These are phyloP conservation scores for Heterotilapia buettikoferi DNA, from an alignment of 2,113 vertebrate species.

Conservation along the genomic window DNA sequence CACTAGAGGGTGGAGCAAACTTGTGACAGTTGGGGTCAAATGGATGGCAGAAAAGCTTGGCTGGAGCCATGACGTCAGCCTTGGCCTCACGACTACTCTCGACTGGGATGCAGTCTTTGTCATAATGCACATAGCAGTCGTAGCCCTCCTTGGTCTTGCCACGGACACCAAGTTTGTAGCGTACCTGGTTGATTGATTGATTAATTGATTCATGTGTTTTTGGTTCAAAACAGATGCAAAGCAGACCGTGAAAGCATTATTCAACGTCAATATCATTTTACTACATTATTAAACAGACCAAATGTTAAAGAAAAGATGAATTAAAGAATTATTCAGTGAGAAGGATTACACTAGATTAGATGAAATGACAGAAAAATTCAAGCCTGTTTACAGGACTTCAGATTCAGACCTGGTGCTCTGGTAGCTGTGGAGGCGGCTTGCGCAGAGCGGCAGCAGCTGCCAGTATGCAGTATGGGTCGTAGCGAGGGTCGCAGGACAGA, in stretches of 20 bases:
- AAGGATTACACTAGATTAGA: conserved; percentile 20
- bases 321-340: conserved; percentile 4
- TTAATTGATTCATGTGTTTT: conserved; percentile 19
- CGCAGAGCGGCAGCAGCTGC: conserved; percentile 54
- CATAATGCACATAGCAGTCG: conserved; percentile 74
- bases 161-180: conserved; percentile 58
- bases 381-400: conserved; percentile 31
- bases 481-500: conserved; percentile 65
- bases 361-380: conserved; percentile 10
- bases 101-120: conserved; percentile 70
- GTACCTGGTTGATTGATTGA: conserved; percentile 54
- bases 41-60: conserved; percentile 66
- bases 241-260: conserved; percentile 35
- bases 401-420: conserved; percentile 69
- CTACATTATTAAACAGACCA: conserved; percentile 33
- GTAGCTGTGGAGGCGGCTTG: conserved; percentile 42
- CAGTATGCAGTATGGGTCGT: conserved; percentile 68
- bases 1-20: conserved; percentile 15
- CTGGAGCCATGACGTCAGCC: conserved; percentile 21
- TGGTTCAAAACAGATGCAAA: conserved; percentile 45
- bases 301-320: conserved; percentile 9
- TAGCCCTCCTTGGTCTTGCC: conserved; percentile 76
- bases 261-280: conserved; percentile 35
- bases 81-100: conserved; percentile 2
- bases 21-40: conserved; percentile 70